A percentile compares a stretch with the other conserved stretches of the same genome.
Evolutionary conservation across 1,140 invertebrate genomes (phyloP).

Genomic region (Geopemphigus sp.): DNA sequence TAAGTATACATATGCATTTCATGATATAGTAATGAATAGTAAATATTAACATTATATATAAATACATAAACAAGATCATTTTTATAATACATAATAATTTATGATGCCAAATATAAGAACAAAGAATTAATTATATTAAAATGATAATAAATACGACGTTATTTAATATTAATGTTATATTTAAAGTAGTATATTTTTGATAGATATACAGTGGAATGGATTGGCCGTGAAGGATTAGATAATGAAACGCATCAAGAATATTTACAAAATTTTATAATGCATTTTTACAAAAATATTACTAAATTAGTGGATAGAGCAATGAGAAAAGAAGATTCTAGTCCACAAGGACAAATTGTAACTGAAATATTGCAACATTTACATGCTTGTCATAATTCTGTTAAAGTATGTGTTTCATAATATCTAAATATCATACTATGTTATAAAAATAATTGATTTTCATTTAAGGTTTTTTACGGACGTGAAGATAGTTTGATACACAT

Average conservation of each 20-base stretch:
- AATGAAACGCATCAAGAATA: constrained; percentile 91
- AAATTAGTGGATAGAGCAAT: constrained; percentile 90
- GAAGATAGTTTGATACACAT: constrained; percentile 82
- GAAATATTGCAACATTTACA: constrained; percentile 96
- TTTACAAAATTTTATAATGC: constrained; percentile 89
- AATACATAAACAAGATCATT: no score
- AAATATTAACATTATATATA: no score
- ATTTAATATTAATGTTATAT: not conserved
- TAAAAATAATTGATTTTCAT: not conserved
- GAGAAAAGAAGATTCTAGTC: constrained; percentile 91
- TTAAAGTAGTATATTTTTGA: constrained; percentile 50
- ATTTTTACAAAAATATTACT: constrained; percentile 93
- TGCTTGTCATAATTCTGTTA: constrained; percentile 93
- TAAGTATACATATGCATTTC: no score
- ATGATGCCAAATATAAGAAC: no score
- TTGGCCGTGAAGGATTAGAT: constrained; percentile 90
- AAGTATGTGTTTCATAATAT: constrained; percentile 57
- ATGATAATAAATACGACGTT: no score
- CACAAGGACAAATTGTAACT: constrained; percentile 89
- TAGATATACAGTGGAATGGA: constrained; percentile 95
- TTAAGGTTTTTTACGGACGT: constrained; percentile 86
- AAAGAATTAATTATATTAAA: no score
- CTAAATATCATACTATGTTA: no score
- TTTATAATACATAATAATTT: no score
- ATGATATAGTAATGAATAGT: no score